Percentiles rank a stretch among this genome's conserved stretches.
phyloP scores from a whole-genome alignment of 2,797 vertebrate species.

The Darevskia mixta region DNA sequence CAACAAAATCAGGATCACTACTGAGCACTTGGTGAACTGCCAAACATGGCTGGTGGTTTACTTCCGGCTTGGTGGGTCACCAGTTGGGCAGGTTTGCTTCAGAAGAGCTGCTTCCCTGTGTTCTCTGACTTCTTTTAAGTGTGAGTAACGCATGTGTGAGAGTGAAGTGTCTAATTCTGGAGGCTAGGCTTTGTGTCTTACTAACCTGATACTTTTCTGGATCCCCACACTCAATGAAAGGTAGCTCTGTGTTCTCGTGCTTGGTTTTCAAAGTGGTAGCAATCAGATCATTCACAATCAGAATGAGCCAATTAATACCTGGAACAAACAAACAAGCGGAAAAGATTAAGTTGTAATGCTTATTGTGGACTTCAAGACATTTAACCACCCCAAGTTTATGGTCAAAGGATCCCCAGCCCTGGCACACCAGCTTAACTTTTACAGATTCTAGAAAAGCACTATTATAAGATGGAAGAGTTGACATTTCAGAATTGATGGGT shows the following conservation, averaged over 20 bases:
- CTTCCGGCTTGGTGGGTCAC: not conserved
- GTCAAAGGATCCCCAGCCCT: no score
- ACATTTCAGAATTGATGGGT: no score
- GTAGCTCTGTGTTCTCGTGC: conserved; percentile 62
- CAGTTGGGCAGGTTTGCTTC: not conserved
- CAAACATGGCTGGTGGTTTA: not conserved
- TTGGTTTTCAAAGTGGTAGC: conserved; percentile 62
- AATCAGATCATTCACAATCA: conserved; percentile 71
- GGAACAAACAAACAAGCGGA: conserved; percentile 54
- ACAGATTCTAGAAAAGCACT: no score
- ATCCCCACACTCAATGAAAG: conserved; percentile 74
- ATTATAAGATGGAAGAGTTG: no score
- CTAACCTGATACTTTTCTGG: conserved; percentile 75
- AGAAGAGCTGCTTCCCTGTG: conserved; percentile 32
- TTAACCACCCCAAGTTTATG: not conserved
- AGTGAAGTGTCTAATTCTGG: not conserved
- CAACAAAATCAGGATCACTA: not conserved
- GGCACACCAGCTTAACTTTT: no score
- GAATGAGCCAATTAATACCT: conserved; percentile 75
- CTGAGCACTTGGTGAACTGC: not conserved
- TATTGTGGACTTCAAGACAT: not conserved
- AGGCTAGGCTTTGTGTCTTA: conserved; percentile 10
- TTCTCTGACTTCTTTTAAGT: conserved; percentile 48
- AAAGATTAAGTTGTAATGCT: conserved; percentile 1
- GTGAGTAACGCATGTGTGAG: not conserved